Evolutionary conservation across 2,113 vertebrate species (phyloP).

Genomic region (Antechinus flavipes): DNA sequence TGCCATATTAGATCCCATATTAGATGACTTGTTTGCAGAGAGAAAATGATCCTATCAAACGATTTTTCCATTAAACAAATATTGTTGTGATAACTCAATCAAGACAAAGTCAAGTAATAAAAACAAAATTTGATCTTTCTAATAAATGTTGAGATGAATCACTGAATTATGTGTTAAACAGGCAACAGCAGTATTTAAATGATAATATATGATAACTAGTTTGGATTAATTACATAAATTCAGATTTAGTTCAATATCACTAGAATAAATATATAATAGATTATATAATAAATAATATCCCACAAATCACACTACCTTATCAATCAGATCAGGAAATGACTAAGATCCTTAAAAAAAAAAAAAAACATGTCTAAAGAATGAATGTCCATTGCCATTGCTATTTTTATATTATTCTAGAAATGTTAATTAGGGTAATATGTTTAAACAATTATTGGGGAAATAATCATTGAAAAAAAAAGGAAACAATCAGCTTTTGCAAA

Average conservation of each 20-base stretch:
- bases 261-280: background rate
- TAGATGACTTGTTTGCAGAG: background rate
- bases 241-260: background rate
- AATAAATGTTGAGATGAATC: background rate
- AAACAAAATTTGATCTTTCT: background rate
- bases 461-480: background rate
- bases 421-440: background rate
- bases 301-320: background rate
- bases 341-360: background rate
- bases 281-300: background rate
- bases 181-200: background rate
- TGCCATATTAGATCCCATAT: background rate
- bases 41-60: background rate
- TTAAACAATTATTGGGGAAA: background rate
- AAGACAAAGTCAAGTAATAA: background rate
- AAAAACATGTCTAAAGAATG: background rate
- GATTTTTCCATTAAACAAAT: background rate
- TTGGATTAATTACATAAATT: background rate
- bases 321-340: background rate
- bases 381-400: background rate
- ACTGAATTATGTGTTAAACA: background rate
- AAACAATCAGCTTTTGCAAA: background rate
- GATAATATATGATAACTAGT: background rate
- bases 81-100: background rate
- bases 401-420: background rate